Evolutionary conservation across 2,797 vertebrate species (phyloP), one percentile per base, ranked within the genome.

Genomic region (Eulemur albifrons): DNA sequence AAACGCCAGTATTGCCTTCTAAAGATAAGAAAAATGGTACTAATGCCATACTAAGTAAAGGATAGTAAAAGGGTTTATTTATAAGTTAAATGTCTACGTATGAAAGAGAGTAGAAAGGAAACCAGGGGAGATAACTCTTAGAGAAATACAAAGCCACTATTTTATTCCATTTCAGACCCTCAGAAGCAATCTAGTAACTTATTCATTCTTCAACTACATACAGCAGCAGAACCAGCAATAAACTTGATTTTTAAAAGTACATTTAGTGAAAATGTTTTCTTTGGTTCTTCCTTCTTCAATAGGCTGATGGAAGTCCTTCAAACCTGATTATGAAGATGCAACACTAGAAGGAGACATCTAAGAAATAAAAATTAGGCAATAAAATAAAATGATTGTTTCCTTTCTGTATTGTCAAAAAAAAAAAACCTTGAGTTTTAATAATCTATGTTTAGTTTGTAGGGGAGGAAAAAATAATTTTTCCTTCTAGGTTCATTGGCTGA

Each of bases 81-180:
- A 77, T 40, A 90, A 90, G 65, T 69, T 20, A 94, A 88, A 77
- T 76, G 88, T 57, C 4, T 59, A 15, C 40, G 21, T 75, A 67
- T n/a, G 32, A 3, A 75, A 69, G 15, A 92, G 12, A 86, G 25
- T 48, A 27, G 45, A 95, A 90, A 93, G 48, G 48, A 95, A 63
- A 61, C 13, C 63, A 80, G 25, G 59, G n/a, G 25, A 87, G 61
- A 73, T 3, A 76, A 20, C 25, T 54, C 88, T 94, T n/a, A 11
- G 35, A 93, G 82, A 94, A 94, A 92, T 30, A 75, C 73, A 17
- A 81, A 86, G 27, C 14, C 21, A 32, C n/a, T 35, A 43, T 67
- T 93, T 96, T 77, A 93, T 76, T 97, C 25, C 35, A 52, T 80
- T 96, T 95, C 75, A 93, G 67, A 91, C 20, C 6, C 59, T 67